Conservation (phyloP, 2,888 invertebrate species). For the Matsumyia berberina region DNA sequence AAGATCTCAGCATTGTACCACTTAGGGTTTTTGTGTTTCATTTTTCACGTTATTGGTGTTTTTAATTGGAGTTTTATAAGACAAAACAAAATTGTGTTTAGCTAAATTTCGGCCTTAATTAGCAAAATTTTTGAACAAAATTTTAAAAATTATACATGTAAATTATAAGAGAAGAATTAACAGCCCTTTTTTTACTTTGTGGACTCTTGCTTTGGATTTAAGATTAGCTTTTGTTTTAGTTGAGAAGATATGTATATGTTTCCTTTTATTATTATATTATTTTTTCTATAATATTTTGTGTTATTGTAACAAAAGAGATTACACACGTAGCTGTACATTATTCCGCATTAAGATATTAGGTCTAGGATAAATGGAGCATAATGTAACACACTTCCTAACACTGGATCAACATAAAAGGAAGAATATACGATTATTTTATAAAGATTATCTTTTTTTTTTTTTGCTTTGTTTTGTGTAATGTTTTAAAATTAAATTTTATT, state of each 20-base stretch:
- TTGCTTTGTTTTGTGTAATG: constrained; percentile 52
- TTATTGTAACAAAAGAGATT: constrained; percentile 47
- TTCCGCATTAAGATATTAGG: constrained; percentile 54
- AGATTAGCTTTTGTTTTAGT: constrained; percentile 33
- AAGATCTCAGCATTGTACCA: constrained; percentile 73
- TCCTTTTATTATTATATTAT: constrained; percentile 1
- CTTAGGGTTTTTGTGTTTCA: constrained; percentile 43
- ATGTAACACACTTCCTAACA: constrained; percentile 24
- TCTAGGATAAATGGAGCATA: constrained; percentile 37
- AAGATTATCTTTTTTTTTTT: constrained; percentile 5
- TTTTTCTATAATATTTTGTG: constrained; percentile 33
- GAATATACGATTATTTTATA: constrained; percentile 24
- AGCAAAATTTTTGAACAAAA: constrained; percentile 65
- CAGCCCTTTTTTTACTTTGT: constrained; percentile 14
- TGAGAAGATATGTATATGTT: not conserved
- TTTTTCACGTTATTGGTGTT: constrained; percentile 22
- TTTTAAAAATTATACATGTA: constrained; percentile 39
- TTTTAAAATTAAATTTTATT: constrained; percentile 39
- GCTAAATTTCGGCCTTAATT: constrained; percentile 66
- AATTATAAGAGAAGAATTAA: constrained; percentile 11
- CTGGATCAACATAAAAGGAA: constrained; percentile 25
- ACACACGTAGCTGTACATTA: constrained; percentile 56
- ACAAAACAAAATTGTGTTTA: constrained; percentile 28
- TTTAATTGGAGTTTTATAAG: constrained; percentile 23
- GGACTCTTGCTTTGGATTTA: constrained; percentile 12